Evolutionary conservation across 2,797 vertebrate genomes (phyloP), one percentile per base, ranked within the genome.

Genomic region (Acrossocheilus wenchowensis): DNA sequence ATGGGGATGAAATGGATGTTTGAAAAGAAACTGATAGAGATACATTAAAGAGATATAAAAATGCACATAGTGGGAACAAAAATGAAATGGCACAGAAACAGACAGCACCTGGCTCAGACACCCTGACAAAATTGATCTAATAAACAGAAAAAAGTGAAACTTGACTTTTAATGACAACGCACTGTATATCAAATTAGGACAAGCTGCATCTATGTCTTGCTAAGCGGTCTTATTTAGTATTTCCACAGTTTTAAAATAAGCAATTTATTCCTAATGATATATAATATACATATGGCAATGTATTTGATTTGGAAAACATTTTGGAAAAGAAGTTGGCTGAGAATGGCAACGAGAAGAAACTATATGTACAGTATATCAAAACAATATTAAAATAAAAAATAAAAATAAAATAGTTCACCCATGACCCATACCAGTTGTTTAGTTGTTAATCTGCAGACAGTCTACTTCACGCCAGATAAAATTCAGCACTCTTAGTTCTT

Each of bases 401-500:
- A 62, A 62, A 62, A 30, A 30, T 62, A 9, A 57, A 21, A 21
- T 57, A 57, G 52, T 54, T 21, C 6, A 54, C 52, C 17, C 1
- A 26, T 62, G 60, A 62, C 60, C 54, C 8, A 60, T n/a, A 1
- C 60, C 5, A 12, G n/a, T 62, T 64, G 36, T 72, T 30, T 23
- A 43, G 48, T 23, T 81, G 15, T 66, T 74, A 43, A 60, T 26
- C 36, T 62, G 73, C 34, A 62, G 60, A 23, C 41, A 60, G 62
- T 78, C 73, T 74, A 14, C 41, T 78, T 50, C 69, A 62, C 39
- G 26, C 9, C 19, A 34, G 26, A 66, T 60, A 14, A 54, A 85
- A 83, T 41, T 68, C 23, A 45, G 74, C 79, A 45, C 52, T 54
- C 45, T 60, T 54, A 88, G 52, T 75, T 73, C 72, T 52, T 86